phyloP scores from a whole-genome alignment of 2,113 vertebrate species.

The Pachycephala philippinensis region DNA sequence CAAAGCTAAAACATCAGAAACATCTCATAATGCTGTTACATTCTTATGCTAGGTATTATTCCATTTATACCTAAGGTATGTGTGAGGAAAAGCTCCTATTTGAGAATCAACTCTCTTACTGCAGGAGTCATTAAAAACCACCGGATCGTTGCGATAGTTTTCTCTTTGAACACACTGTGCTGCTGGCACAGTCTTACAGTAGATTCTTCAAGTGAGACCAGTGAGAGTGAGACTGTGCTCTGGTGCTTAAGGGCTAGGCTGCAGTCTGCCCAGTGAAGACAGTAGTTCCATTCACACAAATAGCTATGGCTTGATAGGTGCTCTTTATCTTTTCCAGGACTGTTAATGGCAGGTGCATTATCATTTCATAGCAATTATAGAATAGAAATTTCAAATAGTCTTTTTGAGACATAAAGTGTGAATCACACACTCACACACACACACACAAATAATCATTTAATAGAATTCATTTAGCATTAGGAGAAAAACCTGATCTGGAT shows the following conservation, averaged over 20 bases:
- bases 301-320: neutral
- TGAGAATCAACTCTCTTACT: neutral
- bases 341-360: neutral
- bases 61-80: neutral
- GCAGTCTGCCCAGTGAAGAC: neutral
- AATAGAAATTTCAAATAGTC: neutral
- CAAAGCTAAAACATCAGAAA: constrained; percentile 21
- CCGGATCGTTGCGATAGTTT: neutral
- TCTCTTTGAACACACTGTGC: neutral
- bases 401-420: neutral
- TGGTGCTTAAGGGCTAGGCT: neutral
- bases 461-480: neutral
- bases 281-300: neutral
- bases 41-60: neutral
- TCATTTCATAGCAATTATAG: too few relatives aligned
- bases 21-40: neutral
- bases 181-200: neutral
- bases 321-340: neutral
- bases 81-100: neutral
- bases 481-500: neutral
- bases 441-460: rapidly evolving
- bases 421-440: neutral
- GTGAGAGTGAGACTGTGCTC: neutral
- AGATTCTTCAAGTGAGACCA: neutral
- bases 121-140: neutral